phyloP scores from a whole-genome alignment of 2,888 invertebrate species.

The Amorpha juglandis region DNA sequence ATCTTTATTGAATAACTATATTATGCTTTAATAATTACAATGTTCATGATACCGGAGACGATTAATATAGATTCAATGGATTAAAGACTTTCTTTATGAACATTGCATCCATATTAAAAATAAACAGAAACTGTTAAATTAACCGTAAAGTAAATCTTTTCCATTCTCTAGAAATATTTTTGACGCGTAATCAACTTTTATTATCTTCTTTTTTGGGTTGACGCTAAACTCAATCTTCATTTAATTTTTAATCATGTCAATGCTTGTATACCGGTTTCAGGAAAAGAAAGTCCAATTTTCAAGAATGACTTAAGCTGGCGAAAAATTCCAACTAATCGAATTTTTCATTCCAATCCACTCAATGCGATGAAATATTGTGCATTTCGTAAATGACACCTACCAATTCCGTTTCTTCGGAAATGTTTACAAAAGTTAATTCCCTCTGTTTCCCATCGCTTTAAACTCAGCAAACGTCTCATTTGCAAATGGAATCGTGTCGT shows the following conservation, averaged over 20 bases:
- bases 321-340: not conserved
- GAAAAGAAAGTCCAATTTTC: not conserved
- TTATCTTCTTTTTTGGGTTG: too few species aligned
- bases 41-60: not conserved
- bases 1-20: not conserved
- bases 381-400: slow-evolving; percentile 11
- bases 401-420: slow-evolving; percentile 3
- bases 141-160: too few species aligned
- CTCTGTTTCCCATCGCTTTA: slow-evolving; percentile 30
- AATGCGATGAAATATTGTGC: slow-evolving; percentile 5
- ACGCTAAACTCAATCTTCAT: too few species aligned
- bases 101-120: too few species aligned
- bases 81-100: not conserved
- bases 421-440: slow-evolving; percentile 25
- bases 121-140: too few species aligned
- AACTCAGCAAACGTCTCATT: slow-evolving; percentile 60
- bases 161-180: too few species aligned
- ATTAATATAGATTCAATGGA: not conserved
- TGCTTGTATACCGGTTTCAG: too few species aligned
- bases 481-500: slow-evolving; percentile 81
- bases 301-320: not conserved
- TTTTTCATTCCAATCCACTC: slow-evolving; percentile 8
- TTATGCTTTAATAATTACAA: not conserved
- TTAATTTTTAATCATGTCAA: too few species aligned
- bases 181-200: too few species aligned